Base-by-base conservation (phyloP, 2,113 vertebrate species). In the Bubo scandiacus region DNA sequence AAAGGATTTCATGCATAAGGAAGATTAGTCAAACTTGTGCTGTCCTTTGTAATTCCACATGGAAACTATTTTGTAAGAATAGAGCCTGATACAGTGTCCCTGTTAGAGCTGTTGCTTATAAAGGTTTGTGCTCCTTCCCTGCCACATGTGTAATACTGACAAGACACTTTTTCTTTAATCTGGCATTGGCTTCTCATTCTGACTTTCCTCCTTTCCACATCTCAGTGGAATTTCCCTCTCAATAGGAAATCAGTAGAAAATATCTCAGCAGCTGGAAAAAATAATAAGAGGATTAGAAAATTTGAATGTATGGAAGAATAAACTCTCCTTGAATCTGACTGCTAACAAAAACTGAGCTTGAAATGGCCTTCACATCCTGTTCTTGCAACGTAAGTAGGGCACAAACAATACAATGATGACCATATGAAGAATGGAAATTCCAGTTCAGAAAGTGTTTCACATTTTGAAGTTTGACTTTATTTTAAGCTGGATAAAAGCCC, bases 191-290 rank as follows among this genome's bases (percentile, higher is more conserved):
- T 94, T 92, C 45, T 36, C 62, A 73, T 85, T 94, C 45, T 92
- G 45, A 89, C 38, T 73, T 91, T 78, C n/a, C 58, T 92, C 27
- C 65, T 73, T 87, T 89, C 45, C 51, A 81, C 26, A 27, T 54
- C 47, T 58, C 75, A 85, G 38, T 55, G 78, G 89, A 89, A 89
- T 90, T 94, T 94, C 29, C 32, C 23, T 91, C 36, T 51, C 29
- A 72, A 17, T 11, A 82, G 34, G n/a, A 95, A 91, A 87, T 54
- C 63, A 51, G 83, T 30, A 91, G 67, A 96, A 96, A 94, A 86
- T 52, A 23, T 80, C 32, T 86, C 59, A 90, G 34, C 79, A 94
- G 55, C 43, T 91, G 75, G 51, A 91, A 94, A 82, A 89, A 59
- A 58, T 45, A 92, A 68, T 52, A 67, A 84, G 11, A 77, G 26